Percentiles rank a stretch among this genome's conserved stretches.
phyloP scores from a whole-genome alignment of 2,113 vertebrate species.

The Cromileptes altivelis region DNA sequence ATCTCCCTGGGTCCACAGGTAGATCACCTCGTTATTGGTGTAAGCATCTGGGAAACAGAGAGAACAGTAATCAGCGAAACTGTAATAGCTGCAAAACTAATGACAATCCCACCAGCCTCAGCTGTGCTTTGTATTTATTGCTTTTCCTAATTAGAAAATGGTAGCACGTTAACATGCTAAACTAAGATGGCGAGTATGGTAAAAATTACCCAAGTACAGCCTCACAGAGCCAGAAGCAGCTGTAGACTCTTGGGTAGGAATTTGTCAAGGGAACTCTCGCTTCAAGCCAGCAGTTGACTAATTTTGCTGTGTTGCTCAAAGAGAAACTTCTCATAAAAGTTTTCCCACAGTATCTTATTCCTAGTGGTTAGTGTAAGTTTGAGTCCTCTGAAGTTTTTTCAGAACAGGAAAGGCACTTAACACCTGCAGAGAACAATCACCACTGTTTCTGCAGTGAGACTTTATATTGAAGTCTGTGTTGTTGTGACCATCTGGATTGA shows the following conservation, averaged over 20 bases:
- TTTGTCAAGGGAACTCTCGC: neutral
- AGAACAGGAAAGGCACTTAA: constrained; percentile 4
- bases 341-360: neutral
- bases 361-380: neutral
- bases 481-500: constrained; percentile 66
- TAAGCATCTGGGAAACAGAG: constrained; percentile 90
- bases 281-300: constrained; percentile 2
- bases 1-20: constrained; percentile 95
- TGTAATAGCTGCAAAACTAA: neutral
- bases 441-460: constrained; percentile 27
- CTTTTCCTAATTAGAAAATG: neutral
- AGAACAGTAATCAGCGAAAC: constrained; percentile 5
- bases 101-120: neutral
- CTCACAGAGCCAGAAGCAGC: neutral
- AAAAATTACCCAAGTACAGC: neutral
- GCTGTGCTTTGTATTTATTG: neutral
- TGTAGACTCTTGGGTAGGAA: neutral
- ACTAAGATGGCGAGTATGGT: neutral
- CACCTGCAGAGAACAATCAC: constrained; percentile 30
- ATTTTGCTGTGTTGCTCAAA: constrained; percentile 1
- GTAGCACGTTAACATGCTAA: neutral
- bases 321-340: neutral
- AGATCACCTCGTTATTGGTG: constrained; percentile 97
- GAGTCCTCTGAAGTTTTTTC: constrained; percentile 29
- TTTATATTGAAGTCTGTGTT: constrained; percentile 27